Evolutionary conservation across 2,888 invertebrate species (phyloP), one percentile per base, ranked within the genome.

Genomic region (Hetaerina titia): DNA sequence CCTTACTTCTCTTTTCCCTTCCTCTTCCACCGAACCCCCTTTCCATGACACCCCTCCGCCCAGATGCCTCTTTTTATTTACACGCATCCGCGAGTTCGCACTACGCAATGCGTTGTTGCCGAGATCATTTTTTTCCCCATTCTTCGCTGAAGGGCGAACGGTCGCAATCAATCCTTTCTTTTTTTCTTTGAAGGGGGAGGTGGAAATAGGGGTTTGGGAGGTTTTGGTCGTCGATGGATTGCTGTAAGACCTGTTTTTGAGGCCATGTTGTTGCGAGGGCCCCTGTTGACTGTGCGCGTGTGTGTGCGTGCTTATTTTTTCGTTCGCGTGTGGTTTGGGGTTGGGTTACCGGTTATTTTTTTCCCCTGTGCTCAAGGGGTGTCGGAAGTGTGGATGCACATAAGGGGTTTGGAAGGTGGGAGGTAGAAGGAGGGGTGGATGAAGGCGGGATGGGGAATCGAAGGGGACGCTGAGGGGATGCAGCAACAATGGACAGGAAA

Each of bases 81-180:
- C 90, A 90, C 63, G 64, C 90, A 45, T 25, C 90, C 58, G 58
- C 90, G 58, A 58, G 58, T 90, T 63, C 31, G 45, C 90, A 45
- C 90, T 17, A 63, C 64, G 63, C 90, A 22, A 45, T 63, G 60
- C 63, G 69, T 69, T n/a, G 22, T 69, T 69, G 69, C n/a, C 22
- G 69, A 69, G 69, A 69, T 69, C 69, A 69, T n/a, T 22, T 22
- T 69, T 69, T 7, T 60, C 60, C 60, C 69, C 69, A 69, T 69
- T 69, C 69, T 69, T 69, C 22, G 22, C 69, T 69, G 69, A 69
- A 69, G 69, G 69, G 69, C 69, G 69, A 69, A 22, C 69, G 69
- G 60, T 63, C 63, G 63, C 60, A 90, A 63, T 90, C 90, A 90
- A 90, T 90, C 64, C 64, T 22, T 64, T 56, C 45, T 45, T 31